Percentiles rank a stretch among this genome's conserved stretches.
Evolutionary conservation across 2,113 vertebrate species (phyloP).

Genomic region (Cynopterus brachyotis): DNA sequence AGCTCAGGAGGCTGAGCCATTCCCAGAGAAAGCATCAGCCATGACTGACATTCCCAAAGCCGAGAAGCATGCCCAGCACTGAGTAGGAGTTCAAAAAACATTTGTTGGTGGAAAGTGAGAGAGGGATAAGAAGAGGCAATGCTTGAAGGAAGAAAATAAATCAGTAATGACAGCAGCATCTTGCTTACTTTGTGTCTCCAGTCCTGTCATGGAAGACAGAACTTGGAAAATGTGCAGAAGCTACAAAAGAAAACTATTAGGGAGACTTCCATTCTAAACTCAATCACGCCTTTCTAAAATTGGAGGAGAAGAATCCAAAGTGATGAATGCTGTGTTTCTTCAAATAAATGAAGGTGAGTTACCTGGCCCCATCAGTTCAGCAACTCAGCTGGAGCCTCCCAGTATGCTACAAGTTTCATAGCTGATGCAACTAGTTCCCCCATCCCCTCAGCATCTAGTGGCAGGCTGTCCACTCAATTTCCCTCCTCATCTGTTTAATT

Average conservation of each 20-base stretch:
- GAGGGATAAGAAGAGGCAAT: background rate
- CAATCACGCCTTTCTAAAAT: background rate
- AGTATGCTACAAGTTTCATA: background rate
- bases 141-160: background rate
- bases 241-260: background rate
- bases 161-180: background rate
- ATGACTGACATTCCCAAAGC: background rate
- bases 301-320: background rate
- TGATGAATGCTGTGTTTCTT: background rate
- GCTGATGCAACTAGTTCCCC: background rate
- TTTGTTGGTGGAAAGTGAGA: background rate
- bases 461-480: conserved; percentile 25
- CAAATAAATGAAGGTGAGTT: background rate
- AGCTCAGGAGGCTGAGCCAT: background rate
- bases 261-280: background rate
- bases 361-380: background rate
- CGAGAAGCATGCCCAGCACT: background rate
- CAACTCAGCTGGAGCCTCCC: background rate
- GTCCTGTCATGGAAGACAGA: background rate
- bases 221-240: background rate
- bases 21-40: background rate
- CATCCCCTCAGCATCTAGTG: background rate
- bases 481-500: conserved; percentile 51
- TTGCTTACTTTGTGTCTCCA: background rate
- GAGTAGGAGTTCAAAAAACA: background rate